Evolutionary conservation across 2,797 vertebrate genomes (phyloP).

Genomic region (Gymnoscopelus microlampas): DNA sequence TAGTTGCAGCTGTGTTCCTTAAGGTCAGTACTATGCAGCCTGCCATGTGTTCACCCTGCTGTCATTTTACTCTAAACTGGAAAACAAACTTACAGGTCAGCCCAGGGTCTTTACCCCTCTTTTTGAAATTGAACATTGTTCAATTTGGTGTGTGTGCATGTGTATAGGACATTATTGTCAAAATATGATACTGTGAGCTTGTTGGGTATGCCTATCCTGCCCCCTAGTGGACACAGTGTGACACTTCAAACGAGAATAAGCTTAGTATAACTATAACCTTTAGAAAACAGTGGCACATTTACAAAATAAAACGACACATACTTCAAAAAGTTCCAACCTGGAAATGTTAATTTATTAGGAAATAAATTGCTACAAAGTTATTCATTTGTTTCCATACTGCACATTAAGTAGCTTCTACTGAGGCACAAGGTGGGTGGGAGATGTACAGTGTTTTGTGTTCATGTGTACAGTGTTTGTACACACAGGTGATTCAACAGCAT

Average conservation of each 20-base stretch:
- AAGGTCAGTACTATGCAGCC: too few relatives aligned
- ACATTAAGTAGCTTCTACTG: neutral
- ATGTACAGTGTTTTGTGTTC: conserved; percentile 50
- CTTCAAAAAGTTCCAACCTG: conserved; percentile 60
- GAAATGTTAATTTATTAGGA: conserved; percentile 76
- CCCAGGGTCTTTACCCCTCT: too few relatives aligned
- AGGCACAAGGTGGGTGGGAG: conserved; percentile 81
- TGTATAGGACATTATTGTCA: too few relatives aligned
- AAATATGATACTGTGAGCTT: neutral
- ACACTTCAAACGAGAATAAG: conserved; percentile 3
- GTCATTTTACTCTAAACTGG: too few relatives aligned
- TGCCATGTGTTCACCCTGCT: too few relatives aligned
- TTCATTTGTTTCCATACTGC: conserved; percentile 38
- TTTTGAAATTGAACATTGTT: too few relatives aligned
- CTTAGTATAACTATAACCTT: neutral
- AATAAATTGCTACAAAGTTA: conserved; percentile 76
- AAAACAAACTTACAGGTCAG: too few relatives aligned
- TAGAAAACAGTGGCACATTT: neutral
- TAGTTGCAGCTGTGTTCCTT: too few relatives aligned
- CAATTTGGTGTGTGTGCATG: too few relatives aligned
- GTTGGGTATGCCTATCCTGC: conserved; percentile 30
- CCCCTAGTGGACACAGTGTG: conserved; percentile 50
- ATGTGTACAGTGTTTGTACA: conserved; percentile 1
- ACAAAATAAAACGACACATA: conserved; percentile 26
- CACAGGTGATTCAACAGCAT: conserved; percentile 17